Evolutionary conservation across 2,797 vertebrate genomes (phyloP).

Genomic region (Helicolenus hilgendorfi): DNA sequence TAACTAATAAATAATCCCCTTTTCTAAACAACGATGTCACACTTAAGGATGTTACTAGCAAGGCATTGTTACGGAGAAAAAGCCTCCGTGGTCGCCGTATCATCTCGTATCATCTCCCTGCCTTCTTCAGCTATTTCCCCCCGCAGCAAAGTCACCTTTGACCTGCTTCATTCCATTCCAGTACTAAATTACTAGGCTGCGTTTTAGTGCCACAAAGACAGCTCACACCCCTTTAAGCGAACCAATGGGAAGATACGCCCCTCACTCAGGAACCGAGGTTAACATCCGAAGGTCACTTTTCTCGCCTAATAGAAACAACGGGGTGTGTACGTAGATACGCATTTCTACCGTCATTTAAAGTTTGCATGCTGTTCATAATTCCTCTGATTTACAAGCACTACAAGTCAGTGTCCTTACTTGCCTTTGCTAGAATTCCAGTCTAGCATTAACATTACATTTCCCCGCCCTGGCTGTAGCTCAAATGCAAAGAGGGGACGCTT

Average conservation of each 20-base stretch:
- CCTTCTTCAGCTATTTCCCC: constrained; percentile 76
- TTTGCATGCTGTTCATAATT: not conserved
- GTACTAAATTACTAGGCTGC: constrained; percentile 77
- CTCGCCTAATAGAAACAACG: not conserved
- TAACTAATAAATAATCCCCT: constrained; percentile 29
- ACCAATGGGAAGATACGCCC: constrained; percentile 21
- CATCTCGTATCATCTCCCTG: constrained; percentile 46
- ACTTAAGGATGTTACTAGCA: not conserved
- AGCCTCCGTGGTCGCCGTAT: constrained; percentile 7
- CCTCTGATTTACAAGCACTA: not conserved
- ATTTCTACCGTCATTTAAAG: not conserved
- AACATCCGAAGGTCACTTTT: constrained; percentile 17
- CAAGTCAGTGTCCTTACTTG: not conserved
- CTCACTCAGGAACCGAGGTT: not conserved
- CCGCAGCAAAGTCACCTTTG: constrained; percentile 79
- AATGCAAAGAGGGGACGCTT: constrained; percentile 11
- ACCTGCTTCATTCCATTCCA: constrained; percentile 84
- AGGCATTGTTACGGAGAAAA: not conserved
- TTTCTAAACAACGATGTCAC: constrained; percentile 17
- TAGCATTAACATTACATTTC: not conserved
- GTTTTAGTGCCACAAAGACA: constrained; percentile 56
- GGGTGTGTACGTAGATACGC: not conserved
- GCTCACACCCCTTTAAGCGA: constrained; percentile 47
- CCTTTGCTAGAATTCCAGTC: not conserved
- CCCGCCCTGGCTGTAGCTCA: not conserved